phyloP scores from a whole-genome alignment of 2,113 vertebrate genomes.

The Chamaetylas fuelleborni region DNA sequence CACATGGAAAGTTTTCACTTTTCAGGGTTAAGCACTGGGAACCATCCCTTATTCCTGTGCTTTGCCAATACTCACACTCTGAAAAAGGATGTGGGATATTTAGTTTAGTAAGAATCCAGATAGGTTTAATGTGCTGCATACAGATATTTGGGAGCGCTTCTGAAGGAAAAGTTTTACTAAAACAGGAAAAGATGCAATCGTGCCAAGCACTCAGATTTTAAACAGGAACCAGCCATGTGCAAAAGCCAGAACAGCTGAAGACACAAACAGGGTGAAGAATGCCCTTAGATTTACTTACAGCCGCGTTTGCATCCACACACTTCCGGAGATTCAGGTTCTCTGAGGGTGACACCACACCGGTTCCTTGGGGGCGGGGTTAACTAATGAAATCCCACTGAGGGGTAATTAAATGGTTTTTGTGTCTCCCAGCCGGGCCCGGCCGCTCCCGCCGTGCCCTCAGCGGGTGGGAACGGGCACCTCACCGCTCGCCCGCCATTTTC shows the following conservation, averaged over 20 bases:
- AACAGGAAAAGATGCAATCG: not conserved
- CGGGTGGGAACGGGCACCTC: rapidly evolving
- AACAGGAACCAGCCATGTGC: not conserved
- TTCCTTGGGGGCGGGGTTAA: rapidly evolving
- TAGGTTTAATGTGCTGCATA: not conserved
- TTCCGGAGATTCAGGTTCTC: not conserved
- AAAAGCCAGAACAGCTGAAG: not conserved
- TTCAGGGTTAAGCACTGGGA: not conserved
- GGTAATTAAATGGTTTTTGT: rapidly evolving
- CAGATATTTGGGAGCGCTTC: not conserved
- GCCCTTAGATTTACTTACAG: not conserved
- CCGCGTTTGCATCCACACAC: not conserved
- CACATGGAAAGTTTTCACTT: not conserved
- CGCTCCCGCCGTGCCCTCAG: not conserved
- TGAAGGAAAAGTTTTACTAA: not conserved
- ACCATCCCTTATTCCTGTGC: not conserved
- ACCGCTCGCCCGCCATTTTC: not conserved
- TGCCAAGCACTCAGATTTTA: not conserved
- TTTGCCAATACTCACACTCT: not conserved
- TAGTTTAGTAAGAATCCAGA: not conserved
- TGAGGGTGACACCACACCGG: not conserved
- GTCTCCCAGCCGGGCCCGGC: not conserved
- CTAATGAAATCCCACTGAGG: not conserved
- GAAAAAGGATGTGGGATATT: not conserved
- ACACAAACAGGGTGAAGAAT: rapidly evolving